Percentiles rank a stretch among this genome's conserved stretches.
Conservation (phyloP, 2,888 invertebrate species). For the Parnassius apollo region DNA sequence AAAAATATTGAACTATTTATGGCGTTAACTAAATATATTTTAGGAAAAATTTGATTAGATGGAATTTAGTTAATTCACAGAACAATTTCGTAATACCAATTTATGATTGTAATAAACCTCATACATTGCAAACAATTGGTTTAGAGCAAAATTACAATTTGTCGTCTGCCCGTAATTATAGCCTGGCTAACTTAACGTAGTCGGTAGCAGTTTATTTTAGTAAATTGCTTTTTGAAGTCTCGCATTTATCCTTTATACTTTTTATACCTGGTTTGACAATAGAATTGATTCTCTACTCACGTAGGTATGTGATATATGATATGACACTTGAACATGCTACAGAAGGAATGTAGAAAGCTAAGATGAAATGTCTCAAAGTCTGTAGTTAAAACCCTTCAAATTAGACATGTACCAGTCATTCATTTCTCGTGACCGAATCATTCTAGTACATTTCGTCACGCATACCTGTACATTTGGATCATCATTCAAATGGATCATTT, state of each 20-base stretch:
- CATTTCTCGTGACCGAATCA: too few relatives aligned
- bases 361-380: too few relatives aligned
- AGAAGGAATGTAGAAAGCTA: too few relatives aligned
- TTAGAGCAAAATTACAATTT: constrained; percentile 15
- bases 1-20: too few relatives aligned
- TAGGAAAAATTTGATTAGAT: not conserved
- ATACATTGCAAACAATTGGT: constrained; percentile 17
- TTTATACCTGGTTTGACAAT: not conserved
- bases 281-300: not conserved
- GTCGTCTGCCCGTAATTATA: constrained; percentile 19
- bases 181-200: constrained; percentile 8
- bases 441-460: too few relatives aligned
- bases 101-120: constrained; percentile 15
- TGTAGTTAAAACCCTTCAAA: too few relatives aligned
- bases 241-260: constrained; percentile 4
- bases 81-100: constrained; percentile 14
- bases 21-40: too few relatives aligned
- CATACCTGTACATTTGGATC: too few relatives aligned
- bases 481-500: too few relatives aligned
- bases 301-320: too few relatives aligned
- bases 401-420: too few relatives aligned
- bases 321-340: too few relatives aligned
- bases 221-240: constrained; percentile 15
- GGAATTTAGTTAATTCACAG: not conserved
- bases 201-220: constrained; percentile 17